These are phyloP conservation scores for Onychomys leucogaster DNA, from an alignment of 2,797 vertebrate genomes.

Conservation along the genomic window DNA sequence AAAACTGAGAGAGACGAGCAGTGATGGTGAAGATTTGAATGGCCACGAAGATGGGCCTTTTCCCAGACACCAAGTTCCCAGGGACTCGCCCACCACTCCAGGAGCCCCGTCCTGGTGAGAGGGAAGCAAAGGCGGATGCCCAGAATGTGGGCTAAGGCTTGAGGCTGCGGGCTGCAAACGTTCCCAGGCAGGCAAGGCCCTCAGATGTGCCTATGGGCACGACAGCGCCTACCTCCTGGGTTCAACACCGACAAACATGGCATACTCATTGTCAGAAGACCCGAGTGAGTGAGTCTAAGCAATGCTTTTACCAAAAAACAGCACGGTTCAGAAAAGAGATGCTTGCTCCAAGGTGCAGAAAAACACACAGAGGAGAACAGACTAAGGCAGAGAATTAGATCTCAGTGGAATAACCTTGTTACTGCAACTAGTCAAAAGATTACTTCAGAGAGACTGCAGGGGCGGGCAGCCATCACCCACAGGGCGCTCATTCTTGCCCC, in stretches of 20 bases:
- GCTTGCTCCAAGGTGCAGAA: slow-evolving; percentile 86
- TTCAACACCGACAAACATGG: neutral
- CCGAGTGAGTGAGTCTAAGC: slow-evolving; percentile 1
- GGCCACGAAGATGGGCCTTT: neutral
- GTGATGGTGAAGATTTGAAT: neutral
- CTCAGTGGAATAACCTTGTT: slow-evolving; percentile 58
- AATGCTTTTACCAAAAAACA: slow-evolving; percentile 24
- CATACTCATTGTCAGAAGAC: neutral
- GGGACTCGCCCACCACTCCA: neutral
- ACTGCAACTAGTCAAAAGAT: slow-evolving; percentile 63
- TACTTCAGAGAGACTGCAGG: slow-evolving; percentile 56
- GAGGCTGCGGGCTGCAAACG: neutral
- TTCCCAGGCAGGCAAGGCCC: neutral
- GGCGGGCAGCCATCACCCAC: neutral
- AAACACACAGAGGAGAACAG: slow-evolving; percentile 67
- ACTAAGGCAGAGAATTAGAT: slow-evolving; percentile 62
- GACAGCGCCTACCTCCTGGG: neutral
- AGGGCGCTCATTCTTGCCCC: neutral
- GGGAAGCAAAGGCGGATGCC: neutral
- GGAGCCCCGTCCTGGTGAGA: neutral
- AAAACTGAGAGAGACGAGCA: neutral
- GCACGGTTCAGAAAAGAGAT: slow-evolving; percentile 54
- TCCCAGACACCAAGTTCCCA: neutral
- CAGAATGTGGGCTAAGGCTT: neutral
- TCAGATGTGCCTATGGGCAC: accelerated